Percentiles rank a stretch among this genome's conserved stretches.
Evolutionary conservation across 2,888 invertebrate species (phyloP).

Genomic region (Synergus gifuensis): DNA sequence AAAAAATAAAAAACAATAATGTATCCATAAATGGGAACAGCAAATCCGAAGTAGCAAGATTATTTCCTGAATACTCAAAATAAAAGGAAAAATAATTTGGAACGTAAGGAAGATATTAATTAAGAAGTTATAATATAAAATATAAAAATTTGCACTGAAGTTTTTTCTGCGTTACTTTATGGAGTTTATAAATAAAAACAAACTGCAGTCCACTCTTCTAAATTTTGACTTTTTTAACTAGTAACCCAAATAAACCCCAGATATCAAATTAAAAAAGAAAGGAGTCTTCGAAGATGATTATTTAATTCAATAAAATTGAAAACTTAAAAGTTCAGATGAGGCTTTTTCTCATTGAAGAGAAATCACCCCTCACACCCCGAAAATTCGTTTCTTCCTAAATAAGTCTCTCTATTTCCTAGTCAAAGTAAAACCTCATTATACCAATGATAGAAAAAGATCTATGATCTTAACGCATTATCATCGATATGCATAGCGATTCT

Average conservation of each 20-base stretch:
- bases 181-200: neutral
- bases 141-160: neutral
- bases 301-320: no score
- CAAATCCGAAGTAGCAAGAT: no score
- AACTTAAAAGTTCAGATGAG: neutral
- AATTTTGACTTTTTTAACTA: neutral
- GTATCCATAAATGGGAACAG: no score
- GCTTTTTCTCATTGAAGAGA: neutral
- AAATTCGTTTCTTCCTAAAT: no score
- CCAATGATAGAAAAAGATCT: neutral
- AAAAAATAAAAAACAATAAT: no score
- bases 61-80: no score
- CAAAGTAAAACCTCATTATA: neutral
- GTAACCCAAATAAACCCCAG: neutral
- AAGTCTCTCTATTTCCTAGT: no score
- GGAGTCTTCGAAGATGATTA: no score
- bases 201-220: neutral
- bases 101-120: no score
- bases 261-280: neutral
- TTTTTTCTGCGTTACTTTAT: neutral
- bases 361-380: no score
- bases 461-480: neutral
- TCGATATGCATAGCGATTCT: conserved; percentile 48
- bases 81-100: no score
- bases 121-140: no score